A percentile compares a stretch with the other conserved stretches of the same genome.
Conservation (phyloP, 2,113 vertebrate genomes). For the Thymallus thymallus region DNA sequence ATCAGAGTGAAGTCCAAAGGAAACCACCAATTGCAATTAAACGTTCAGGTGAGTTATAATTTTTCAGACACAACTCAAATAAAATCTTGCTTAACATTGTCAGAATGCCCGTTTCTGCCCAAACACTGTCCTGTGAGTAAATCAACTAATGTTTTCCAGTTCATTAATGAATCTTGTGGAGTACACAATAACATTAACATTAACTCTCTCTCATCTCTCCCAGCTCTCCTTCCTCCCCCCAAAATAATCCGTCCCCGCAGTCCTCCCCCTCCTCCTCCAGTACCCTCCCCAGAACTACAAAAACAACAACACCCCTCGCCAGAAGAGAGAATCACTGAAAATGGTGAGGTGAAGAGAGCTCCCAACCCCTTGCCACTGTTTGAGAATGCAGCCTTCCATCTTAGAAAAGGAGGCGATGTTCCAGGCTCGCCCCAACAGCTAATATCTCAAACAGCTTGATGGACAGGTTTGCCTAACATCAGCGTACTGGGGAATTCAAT, state of each 20-base stretch:
- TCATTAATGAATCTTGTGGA: too few relatives aligned
- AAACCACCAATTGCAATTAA: conserved; percentile 31
- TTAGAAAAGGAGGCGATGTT: not conserved
- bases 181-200: not conserved
- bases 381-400: conserved; percentile 32
- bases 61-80: not conserved
- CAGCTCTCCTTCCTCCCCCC: conserved; percentile 67
- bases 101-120: not conserved
- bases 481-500: too few relatives aligned
- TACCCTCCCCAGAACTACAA: conserved; percentile 22
- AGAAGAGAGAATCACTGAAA: conserved; percentile 1
- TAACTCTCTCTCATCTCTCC: conserved; percentile 9
- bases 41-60: conserved; percentile 61
- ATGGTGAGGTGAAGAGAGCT: conserved; percentile 12
- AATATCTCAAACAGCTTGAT: conserved; percentile 19
- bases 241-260: conserved; percentile 40
- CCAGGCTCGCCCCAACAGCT: not conserved
- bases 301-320: not conserved
- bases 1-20: conserved; percentile 33
- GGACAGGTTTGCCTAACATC: conserved; percentile 44
- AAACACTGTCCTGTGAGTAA: not conserved
- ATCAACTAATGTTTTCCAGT: too few relatives aligned
- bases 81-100: too few relatives aligned
- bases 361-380: conserved; percentile 14
- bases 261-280: conserved; percentile 58